Evolutionary conservation across 2,113 vertebrate species (phyloP).

Genomic region (Podarcis muralis): DNA sequence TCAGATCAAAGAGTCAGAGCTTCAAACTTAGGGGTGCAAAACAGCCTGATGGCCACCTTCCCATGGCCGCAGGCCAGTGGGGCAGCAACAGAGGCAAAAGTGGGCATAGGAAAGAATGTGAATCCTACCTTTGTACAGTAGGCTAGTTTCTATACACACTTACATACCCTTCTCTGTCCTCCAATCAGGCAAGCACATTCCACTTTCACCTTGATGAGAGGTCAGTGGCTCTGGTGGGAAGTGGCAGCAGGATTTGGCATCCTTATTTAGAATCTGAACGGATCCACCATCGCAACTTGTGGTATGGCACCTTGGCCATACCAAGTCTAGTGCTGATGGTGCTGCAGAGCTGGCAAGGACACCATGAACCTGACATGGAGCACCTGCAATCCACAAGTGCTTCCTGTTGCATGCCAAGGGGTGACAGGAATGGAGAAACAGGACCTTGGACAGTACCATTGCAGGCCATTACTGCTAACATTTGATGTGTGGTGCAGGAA

Average conservation of each 20-base stretch:
- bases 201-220: not conserved
- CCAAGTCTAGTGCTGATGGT: not conserved
- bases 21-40: not conserved
- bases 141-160: too few relatives aligned
- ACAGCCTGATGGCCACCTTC: not conserved
- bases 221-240: not conserved
- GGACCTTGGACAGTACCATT: not conserved
- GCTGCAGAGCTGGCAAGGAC: not conserved
- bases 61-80: not conserved
- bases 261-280: not conserved
- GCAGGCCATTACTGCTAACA: not conserved
- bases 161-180: too few relatives aligned
- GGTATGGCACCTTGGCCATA: not conserved
- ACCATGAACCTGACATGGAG: not conserved
- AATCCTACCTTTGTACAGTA: too few relatives aligned
- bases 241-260: not conserved
- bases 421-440: too few relatives aligned
- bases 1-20: too few relatives aligned
- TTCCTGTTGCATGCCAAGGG: not conserved
- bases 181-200: too few relatives aligned
- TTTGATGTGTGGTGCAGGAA: not conserved
- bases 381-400: not conserved
- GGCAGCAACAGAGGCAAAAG: too few relatives aligned
- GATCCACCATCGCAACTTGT: too few relatives aligned
- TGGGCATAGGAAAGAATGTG: too few relatives aligned